Conservation (phyloP, 92 coral and sea anemone genomes). For the Palythoa heliodiscus region DNA sequence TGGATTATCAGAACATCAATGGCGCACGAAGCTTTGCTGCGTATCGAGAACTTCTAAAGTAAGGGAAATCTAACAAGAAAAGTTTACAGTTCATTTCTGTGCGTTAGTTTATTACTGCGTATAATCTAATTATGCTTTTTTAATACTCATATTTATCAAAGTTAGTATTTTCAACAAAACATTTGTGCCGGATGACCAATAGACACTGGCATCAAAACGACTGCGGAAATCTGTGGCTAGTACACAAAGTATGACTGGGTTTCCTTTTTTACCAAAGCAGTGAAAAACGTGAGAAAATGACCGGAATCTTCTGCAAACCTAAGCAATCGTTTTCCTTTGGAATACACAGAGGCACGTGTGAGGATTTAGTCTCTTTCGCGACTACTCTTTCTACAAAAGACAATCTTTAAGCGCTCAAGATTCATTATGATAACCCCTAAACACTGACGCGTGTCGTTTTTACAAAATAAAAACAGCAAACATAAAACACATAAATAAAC, state of each 20-base stretch:
- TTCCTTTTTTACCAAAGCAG: not conserved
- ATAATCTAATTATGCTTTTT: not conserved
- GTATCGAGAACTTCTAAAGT: not conserved
- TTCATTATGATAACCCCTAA: slow-evolving; percentile 33
- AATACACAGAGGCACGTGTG: slow-evolving; percentile 20
- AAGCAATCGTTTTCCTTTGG: not conserved
- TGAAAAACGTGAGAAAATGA: not conserved
- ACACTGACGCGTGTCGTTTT: slow-evolving; percentile 25
- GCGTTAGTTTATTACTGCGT: not conserved
- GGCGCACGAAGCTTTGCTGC: slow-evolving; percentile 9
- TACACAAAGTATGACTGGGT: not conserved
- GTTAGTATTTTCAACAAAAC: not conserved
- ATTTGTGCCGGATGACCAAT: slow-evolving; percentile 7
- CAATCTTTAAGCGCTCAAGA: slow-evolving; percentile 24
- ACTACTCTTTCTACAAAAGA: not conserved
- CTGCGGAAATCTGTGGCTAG: slow-evolving; percentile 26
- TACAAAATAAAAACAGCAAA: not conserved
- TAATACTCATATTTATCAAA: not conserved
- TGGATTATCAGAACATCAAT: not conserved
- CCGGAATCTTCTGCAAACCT: not conserved
- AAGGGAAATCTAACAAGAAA: not conserved
- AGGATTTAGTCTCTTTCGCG: not conserved
- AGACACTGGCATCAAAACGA: not conserved
- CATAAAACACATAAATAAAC: not conserved
- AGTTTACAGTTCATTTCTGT: not conserved